These are phyloP conservation scores for Diploscapter pachys DNA, from an alignment of 1,140 invertebrate species.

Conservation along the genomic window DNA sequence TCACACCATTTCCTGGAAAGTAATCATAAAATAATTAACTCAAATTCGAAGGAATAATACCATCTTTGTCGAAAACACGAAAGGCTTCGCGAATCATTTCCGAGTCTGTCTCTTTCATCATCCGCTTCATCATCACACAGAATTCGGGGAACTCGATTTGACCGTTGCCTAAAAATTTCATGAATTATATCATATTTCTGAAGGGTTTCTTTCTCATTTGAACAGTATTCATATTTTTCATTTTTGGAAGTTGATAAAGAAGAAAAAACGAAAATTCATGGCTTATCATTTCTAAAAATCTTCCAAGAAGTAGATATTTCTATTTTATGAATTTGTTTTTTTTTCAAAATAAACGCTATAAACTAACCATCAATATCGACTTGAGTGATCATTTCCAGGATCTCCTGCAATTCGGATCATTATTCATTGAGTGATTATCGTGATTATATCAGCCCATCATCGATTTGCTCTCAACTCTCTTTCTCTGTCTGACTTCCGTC, in stretches of 20 bases:
- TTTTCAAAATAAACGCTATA: no score
- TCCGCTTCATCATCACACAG: conserved; percentile 59
- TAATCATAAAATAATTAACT: not conserved
- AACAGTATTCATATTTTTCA: no score
- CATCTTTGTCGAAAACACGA: conserved; percentile 58
- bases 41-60: conserved; percentile 15
- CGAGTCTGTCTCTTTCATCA: conserved; percentile 50
- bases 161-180: conserved; percentile 58
- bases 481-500: not conserved
- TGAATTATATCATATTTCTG: no score
- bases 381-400: conserved; percentile 99
- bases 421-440: no score
- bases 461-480: not conserved
- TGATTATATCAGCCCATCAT: not conserved
- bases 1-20: conserved; percentile 63
- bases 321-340: conserved; percentile 67
- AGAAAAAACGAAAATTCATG: no score
- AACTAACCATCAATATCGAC: conserved; percentile 75
- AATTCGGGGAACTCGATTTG: conserved; percentile 27
- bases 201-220: no score
- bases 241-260: no score
- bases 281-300: no score
- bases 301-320: conserved; percentile 93
- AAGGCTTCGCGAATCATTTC: conserved; percentile 60
- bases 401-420: conserved; percentile 63